Base-by-base conservation (phyloP, 2,797 vertebrate genomes). In the Acanthurus tractus region DNA sequence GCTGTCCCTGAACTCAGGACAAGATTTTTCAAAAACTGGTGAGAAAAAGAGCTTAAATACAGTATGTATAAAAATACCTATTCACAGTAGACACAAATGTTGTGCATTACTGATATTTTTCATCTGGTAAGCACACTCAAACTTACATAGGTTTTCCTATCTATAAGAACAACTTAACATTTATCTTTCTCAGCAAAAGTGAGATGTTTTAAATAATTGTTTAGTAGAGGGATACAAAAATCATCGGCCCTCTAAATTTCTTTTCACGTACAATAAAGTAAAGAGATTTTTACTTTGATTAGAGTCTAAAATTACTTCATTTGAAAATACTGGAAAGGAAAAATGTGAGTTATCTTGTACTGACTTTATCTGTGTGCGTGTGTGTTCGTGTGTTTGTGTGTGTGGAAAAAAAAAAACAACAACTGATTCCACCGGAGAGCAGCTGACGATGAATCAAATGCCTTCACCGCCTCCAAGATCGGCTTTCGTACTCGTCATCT, bases 391-490 rank as follows among this genome's bases (percentile, higher is more conserved):
- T 6, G 7, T 45, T 45, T 45, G 42, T 45, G 42, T 10, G 75
- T 45, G 42, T 10, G 75, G 74, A 77, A 64, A 70, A 49, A 46
- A 63, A 59, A 49, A 48, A 61, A 63, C 1, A 46, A 67, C 5
- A 29, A 25, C 75, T 2, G 63, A 72, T 86, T 82, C 71, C 71
- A 78, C 79, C 20, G 62, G 42, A 76, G 59, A 73, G 83, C 34
- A 4, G 63, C 17, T 13, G 17, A 50, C 13, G 78, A 63, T 3
- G 3, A 36, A 58, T 76, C 29, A 2, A 34, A 20, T 3, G 68
- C 89, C 94, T 88, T 98, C 96, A 99, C 96, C 97, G 97, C 91
- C 98, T 96, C 98, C 98, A 99, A 8, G 97, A 99, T 82, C 98
- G 97, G 86, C 97, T 98, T 86, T 99, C 97, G 59, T 97, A 96